Percentiles rank a stretch among this genome's conserved stretches.
These are phyloP conservation scores for Empis livida DNA, from an alignment of 2,888 invertebrate species.

Conservation along the genomic window DNA sequence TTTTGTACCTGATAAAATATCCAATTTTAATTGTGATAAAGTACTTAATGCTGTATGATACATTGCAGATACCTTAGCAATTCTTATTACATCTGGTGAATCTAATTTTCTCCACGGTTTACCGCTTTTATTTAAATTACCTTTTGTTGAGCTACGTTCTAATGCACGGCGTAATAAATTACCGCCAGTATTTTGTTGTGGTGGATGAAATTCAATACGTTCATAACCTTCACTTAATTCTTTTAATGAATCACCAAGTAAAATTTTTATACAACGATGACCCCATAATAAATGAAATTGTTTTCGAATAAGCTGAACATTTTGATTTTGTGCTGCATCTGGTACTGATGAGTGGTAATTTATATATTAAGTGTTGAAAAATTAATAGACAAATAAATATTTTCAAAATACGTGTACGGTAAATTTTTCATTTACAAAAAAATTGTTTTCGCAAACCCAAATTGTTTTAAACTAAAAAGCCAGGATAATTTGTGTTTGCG, in stretches of 20 bases:
- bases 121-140: constrained; percentile 43
- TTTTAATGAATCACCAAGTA: constrained; percentile 39
- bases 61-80: constrained; percentile 78
- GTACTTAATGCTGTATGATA: constrained; percentile 86
- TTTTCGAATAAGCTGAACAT: constrained; percentile 35
- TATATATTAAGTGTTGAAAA: no score
- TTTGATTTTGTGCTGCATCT: constrained; percentile 33
- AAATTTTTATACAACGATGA: constrained; percentile 41
- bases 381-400: no score
- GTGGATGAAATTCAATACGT: constrained; percentile 30
- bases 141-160: constrained; percentile 44
- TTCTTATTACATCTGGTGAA: constrained; percentile 65
- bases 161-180: constrained; percentile 48
- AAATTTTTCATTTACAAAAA: no score
- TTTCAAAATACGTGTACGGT: no score
- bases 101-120: constrained; percentile 53
- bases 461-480: no score
- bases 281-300: constrained; percentile 44
- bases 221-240: constrained; percentile 30
- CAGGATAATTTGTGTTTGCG: no score
- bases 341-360: constrained; percentile 48
- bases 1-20: constrained; percentile 73
- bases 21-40: constrained; percentile 77
- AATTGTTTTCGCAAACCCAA: no score
- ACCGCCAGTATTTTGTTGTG: constrained; percentile 29